phyloP scores from a whole-genome alignment of 2,113 vertebrate genomes.

The Raja brachyura region DNA sequence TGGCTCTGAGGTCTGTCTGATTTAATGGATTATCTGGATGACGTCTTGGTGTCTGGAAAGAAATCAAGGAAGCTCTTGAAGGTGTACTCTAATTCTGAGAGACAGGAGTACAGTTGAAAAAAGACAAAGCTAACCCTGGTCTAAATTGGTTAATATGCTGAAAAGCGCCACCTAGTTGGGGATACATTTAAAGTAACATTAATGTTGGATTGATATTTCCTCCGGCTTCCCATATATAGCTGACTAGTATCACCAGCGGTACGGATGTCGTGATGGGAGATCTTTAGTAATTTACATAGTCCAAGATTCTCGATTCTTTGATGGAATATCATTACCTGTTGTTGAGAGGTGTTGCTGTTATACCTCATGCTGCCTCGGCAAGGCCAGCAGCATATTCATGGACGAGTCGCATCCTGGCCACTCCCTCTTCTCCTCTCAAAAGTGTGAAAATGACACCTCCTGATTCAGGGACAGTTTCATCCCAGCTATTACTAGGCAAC shows the following conservation, averaged over 20 bases:
- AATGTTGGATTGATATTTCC: slow-evolving; percentile 39
- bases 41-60: background rate
- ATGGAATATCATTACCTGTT: background rate
- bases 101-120: slow-evolving; percentile 23
- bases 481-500: too few relatives aligned
- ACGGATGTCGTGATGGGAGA: too few relatives aligned
- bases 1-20: background rate
- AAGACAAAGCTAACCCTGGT: slow-evolving; percentile 32
- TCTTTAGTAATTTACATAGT: too few relatives aligned
- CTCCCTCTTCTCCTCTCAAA: too few relatives aligned
- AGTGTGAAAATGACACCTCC: too few relatives aligned
- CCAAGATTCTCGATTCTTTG: slow-evolving; percentile 8
- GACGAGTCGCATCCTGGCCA: too few relatives aligned
- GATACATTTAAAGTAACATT: slow-evolving; percentile 38
- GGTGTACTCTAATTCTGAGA: slow-evolving; percentile 3
- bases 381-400: too few relatives aligned
- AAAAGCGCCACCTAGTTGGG: slow-evolving; percentile 12
- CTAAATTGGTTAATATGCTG: slow-evolving; percentile 20
- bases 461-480: too few relatives aligned
- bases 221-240: slow-evolving; percentile 38
- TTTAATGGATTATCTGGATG: slow-evolving; percentile 21
- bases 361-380: too few relatives aligned
- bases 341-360: background rate
- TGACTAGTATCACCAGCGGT: too few relatives aligned
- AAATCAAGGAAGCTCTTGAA: background rate